Conservation (phyloP, 1,140 invertebrate species). For the Drosophila parabipectinata region DNA sequence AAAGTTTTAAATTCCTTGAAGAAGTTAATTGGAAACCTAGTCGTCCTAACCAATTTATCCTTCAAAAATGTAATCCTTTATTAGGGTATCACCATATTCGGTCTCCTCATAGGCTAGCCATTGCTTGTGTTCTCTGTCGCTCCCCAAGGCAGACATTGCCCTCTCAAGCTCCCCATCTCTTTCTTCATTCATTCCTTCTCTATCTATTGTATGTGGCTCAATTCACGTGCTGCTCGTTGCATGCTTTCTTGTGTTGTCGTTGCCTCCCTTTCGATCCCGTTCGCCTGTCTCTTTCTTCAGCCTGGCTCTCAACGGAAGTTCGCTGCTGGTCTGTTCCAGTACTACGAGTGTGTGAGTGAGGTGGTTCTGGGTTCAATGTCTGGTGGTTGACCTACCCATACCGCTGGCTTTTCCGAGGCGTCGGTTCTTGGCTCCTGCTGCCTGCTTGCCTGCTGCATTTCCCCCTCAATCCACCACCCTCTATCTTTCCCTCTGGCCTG, state of each 20-base stretch:
- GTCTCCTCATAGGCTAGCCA: not conserved
- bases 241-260: constrained; percentile 34
- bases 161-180: constrained; percentile 1
- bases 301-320: constrained; percentile 42
- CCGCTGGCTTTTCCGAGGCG: constrained; percentile 50
- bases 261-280: constrained; percentile 30
- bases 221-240: constrained; percentile 50
- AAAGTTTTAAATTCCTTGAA: no score
- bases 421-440: constrained; percentile 32
- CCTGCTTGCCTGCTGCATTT: constrained; percentile 7
- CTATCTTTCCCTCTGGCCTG: not conserved
- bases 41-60: no score
- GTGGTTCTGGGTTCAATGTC: constrained; percentile 68
- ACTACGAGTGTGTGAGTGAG: constrained; percentile 12
- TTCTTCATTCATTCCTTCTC: not conserved
- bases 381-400: constrained; percentile 83
- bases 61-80: no score
- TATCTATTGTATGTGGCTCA: constrained; percentile 4
- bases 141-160: constrained; percentile 33
- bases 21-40: no score
- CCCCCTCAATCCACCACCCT: constrained; percentile 7
- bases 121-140: constrained; percentile 24
- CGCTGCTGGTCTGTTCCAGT: constrained; percentile 1
- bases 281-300: constrained; percentile 19
- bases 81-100: constrained; percentile 3